A percentile compares a stretch with the other conserved stretches of the same genome.
These are phyloP conservation scores for Acomys russatus DNA, from an alignment of 2,797 vertebrate species.

Conservation along the genomic window DNA sequence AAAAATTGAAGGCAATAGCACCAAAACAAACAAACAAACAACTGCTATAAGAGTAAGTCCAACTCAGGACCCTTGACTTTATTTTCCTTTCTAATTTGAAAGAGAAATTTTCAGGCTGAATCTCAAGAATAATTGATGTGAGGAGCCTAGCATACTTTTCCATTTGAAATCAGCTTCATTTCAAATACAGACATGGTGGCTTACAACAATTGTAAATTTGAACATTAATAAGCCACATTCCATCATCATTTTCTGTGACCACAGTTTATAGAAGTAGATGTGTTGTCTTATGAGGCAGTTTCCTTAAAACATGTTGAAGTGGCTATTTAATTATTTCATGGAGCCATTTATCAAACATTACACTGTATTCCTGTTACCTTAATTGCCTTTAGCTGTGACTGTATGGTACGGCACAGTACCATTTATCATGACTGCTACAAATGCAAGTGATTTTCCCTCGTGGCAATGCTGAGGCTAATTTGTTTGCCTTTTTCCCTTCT, in stretches of 20 bases:
- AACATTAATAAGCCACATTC: conserved; percentile 52
- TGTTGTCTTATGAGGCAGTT: conserved; percentile 73
- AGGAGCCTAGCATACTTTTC: neutral
- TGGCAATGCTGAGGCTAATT: conserved; percentile 48
- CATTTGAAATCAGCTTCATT: conserved; percentile 57
- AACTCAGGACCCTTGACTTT: conserved; percentile 4
- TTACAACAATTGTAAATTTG: neutral
- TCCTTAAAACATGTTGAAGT: conserved; percentile 67
- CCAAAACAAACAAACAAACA: neutral
- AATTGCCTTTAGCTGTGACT: conserved; percentile 32
- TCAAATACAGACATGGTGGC: conserved; percentile 43
- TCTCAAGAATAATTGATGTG: conserved; percentile 56
- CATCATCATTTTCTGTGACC: conserved; percentile 54
- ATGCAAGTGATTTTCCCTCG: conserved; percentile 53
- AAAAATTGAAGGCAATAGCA: neutral
- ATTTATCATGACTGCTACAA: conserved; percentile 6
- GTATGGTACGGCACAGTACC: conserved; percentile 58
- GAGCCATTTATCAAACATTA: conserved; percentile 62
- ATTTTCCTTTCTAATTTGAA: conserved; percentile 64
- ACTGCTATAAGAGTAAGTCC: neutral
- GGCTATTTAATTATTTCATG: conserved; percentile 46
- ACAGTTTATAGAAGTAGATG: neutral
- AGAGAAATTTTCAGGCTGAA: conserved; percentile 21
- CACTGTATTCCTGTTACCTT: conserved; percentile 9
- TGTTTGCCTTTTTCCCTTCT: conserved; percentile 56